Evolutionary conservation across 2,888 invertebrate species (phyloP), one percentile per base, ranked within the genome.

Genomic region (Ashinkailepas kermadecensis): DNA sequence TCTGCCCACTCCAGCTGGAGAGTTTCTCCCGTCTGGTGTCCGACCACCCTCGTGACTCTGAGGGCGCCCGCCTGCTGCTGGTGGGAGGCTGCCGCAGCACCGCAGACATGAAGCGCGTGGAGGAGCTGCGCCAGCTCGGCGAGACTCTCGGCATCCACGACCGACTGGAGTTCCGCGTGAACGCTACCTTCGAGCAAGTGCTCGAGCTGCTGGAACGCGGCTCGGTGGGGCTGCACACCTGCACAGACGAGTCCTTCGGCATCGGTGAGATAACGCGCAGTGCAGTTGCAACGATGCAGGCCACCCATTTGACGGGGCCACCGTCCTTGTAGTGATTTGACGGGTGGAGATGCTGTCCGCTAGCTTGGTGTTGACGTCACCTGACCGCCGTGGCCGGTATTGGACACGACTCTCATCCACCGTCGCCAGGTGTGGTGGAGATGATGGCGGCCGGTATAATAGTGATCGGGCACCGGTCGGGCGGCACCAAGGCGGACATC

Each of bases 221-320:
- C 64, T 90, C 91, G 80, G 92, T 99, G 84, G 99, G 96, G 0
- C 88, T 99, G 65, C 99, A 99, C 87, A 95, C 99, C 58, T 99
- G 99, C 99, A 94, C 95, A 92, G 97, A 99, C 88, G 99, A 99
- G 87, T 99, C 99, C 89, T 99, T 99, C 88, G 99, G 99, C 67
- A 99, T 99, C 85, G 94, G 96, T 92, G 62, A 62, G 62, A 7
- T 7, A 3, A 18, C 7, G 62, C 7, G 62, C 11, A 1, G 58
- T 11, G 12, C 58, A 7, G 58, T 58, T 58, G 7, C 4, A 39
- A 4, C 39, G 39, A 39, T 39, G 39, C 39, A 39, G 39, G 39
- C 4, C 39, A 4, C 39, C 4, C 2, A 39, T 39, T 4, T 39
- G 39, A n/a, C n/a, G n/a, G n/a, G n/a, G n/a, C n/a, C n/a, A n/a